Evolutionary conservation across 1,140 invertebrate genomes (phyloP).

Genomic region (Dendrolimus punctatus): DNA sequence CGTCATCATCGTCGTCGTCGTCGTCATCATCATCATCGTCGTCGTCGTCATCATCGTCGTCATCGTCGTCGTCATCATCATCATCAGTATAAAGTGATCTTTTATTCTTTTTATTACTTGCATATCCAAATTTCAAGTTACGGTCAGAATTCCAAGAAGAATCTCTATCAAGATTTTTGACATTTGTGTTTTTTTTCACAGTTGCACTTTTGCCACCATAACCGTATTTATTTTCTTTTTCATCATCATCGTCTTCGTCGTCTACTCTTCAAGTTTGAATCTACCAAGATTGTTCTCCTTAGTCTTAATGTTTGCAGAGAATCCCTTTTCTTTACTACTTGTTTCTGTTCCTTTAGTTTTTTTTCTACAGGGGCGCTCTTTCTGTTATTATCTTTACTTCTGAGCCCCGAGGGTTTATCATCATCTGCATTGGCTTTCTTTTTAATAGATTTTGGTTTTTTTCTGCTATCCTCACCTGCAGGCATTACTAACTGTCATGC

Average conservation of each 20-base stretch:
- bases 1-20: slow-evolving; percentile 49
- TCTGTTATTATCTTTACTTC: slow-evolving; percentile 10
- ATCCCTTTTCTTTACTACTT: slow-evolving; percentile 27
- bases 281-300: too few relatives aligned
- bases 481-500: slow-evolving; percentile 74
- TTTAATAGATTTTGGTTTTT: slow-evolving; percentile 60
- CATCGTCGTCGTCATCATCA: slow-evolving; percentile 66
- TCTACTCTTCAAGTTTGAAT: slow-evolving; percentile 7
- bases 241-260: slow-evolving; percentile 49
- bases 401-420: slow-evolving; percentile 44
- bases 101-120: slow-evolving; percentile 63
- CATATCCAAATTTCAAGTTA: slow-evolving; percentile 21
- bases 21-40: slow-evolving; percentile 60
- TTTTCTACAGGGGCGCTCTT: slow-evolving; percentile 14
- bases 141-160: slow-evolving; percentile 17
- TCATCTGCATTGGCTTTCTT: slow-evolving; percentile 66
- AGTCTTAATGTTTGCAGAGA: slow-evolving; percentile 12
- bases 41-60: slow-evolving; percentile 66
- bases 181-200: slow-evolving; percentile 16
- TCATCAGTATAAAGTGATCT: slow-evolving; percentile 54
- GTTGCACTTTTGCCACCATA: slow-evolving; percentile 54
- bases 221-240: slow-evolving; percentile 43
- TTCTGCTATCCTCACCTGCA: slow-evolving; percentile 71
- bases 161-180: slow-evolving; percentile 10
- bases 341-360: slow-evolving; percentile 31